Base-by-base conservation (phyloP, 2,888 invertebrate genomes). In the Gortyna flavago region DNA sequence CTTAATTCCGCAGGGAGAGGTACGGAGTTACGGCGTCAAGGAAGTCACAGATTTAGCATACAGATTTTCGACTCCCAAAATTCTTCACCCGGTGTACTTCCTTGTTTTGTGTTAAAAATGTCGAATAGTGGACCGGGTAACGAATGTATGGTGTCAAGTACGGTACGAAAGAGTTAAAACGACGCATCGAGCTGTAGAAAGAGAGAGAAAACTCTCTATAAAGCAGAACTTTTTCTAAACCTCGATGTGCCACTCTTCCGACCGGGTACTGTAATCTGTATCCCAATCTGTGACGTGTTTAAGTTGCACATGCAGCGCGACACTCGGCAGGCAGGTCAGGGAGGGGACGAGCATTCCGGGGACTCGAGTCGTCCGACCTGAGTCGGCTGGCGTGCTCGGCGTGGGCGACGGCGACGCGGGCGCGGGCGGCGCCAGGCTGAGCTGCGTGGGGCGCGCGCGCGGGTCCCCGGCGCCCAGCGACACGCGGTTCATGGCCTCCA, bases 371-470 rank as follows among this genome's bases (percentile, higher is more conserved):
- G 94, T 93, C 83, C 92, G 93, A 97, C 97, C 95, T 96, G 96
- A 96, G 93, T 96, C 96, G 91, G 97, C 96, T 90, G 94, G 97
- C 92, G 95, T 97, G 96, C 95, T 97, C 90, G 97, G 97, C 93
- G 94, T 97, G 89, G 96, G 97, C 95, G 94, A 97, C 93, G 95
- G 97, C 94, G 95, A 94, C 91, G 97, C 92, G 89, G 93, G 93
- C 79, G 88, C 89, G 69, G 91, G 91, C 81, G 94, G 94, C 89
- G 75, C 59, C 74, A 96, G 93, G 93, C 95, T 95, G 86, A 97
- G 95, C 92, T 96, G 96, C 90, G 96, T 96, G 78, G 96, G 97
- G 89, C 96, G 90, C 91, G 91, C 73, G 48, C 85, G 81, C 57
- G 89, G 35, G 83, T 89, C 90, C 87, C 85, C 91, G 85, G 88